Evolutionary conservation across 1,140 invertebrate genomes (phyloP).

Genomic region (Anthonomus grandis): DNA sequence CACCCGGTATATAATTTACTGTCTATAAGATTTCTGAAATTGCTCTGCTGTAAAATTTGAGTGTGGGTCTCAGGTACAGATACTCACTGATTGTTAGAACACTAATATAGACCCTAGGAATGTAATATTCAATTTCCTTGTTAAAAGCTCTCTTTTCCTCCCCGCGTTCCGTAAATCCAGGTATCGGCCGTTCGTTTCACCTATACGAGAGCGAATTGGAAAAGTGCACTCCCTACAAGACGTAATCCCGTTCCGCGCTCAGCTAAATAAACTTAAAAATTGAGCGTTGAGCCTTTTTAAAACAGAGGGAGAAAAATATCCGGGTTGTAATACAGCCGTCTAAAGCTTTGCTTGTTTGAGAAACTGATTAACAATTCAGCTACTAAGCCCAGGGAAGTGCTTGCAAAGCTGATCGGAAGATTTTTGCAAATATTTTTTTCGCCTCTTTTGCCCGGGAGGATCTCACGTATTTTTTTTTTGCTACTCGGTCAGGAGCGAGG

Average conservation of each 20-base stretch:
- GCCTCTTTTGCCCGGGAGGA: constrained; percentile 24
- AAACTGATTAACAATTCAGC: constrained; percentile 44
- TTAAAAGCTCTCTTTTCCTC: too few species aligned
- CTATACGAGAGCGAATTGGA: neutral
- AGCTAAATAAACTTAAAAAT: constrained; percentile 41
- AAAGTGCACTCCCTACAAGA: constrained; percentile 20
- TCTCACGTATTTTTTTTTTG: constrained; percentile 18
- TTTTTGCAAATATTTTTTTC: constrained; percentile 41
- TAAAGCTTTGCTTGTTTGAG: constrained; percentile 40
- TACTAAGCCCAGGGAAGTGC: constrained; percentile 40
- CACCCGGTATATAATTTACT: too few species aligned
- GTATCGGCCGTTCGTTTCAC: too few species aligned
- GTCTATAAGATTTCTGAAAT: too few species aligned
- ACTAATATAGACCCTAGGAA: too few species aligned
- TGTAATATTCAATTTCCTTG: too few species aligned
- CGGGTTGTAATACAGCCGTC: constrained; percentile 31
- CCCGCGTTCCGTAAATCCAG: too few species aligned
- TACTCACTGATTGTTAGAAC: too few species aligned
- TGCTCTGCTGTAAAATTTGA: too few species aligned
- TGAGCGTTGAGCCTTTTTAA: constrained; percentile 37
- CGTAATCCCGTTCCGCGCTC: constrained; percentile 31
- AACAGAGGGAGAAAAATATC: constrained; percentile 38
- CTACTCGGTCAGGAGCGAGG: too few species aligned
- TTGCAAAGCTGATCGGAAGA: constrained; percentile 39
- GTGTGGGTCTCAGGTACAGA: too few species aligned